Conservation (phyloP, 2,888 invertebrate species). For the Liopterus haemorrhoidalis region DNA sequence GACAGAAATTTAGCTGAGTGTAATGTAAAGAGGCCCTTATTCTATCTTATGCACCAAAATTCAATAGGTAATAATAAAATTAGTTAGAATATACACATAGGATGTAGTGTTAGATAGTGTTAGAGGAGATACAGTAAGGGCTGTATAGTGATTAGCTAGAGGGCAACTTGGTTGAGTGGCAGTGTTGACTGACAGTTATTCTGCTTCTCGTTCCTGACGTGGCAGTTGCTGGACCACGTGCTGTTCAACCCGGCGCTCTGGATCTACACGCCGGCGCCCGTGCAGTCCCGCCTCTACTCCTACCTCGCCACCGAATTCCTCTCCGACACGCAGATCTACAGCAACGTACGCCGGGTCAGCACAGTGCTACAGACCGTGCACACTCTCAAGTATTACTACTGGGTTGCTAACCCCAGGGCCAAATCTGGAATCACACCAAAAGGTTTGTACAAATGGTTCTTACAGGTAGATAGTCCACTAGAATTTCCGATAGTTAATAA, state of each 20-base stretch:
- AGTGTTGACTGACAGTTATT: no score
- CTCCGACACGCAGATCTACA: conserved; percentile 95
- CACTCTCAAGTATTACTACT: conserved; percentile 98
- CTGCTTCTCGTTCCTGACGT: conserved; percentile 83
- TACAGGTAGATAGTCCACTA: no score
- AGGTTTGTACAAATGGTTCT: conserved; percentile 87
- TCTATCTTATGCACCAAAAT: no score
- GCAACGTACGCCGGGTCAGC: conserved; percentile 91
- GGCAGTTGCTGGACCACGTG: conserved; percentile 98
- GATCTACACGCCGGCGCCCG: conserved; percentile 96
- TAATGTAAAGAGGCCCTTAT: no score
- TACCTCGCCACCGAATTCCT: conserved; percentile 99
- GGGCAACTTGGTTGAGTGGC: no score
- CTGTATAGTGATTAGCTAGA: no score
- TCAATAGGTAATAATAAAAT: no score
- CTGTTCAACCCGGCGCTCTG: conserved; percentile 98
- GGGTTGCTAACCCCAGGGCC: conserved; percentile 92
- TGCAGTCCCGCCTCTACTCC: conserved; percentile 91
- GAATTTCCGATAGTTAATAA: no score
- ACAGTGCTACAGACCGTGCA: conserved; percentile 98
- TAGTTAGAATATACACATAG: no score
- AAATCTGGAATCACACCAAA: conserved; percentile 95
- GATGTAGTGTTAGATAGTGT: no score
- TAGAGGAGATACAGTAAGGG: no score
- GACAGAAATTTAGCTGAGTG: no score